These are phyloP conservation scores for Propithecus coquereli DNA, from an alignment of 2,113 vertebrate species.

Conservation along the genomic window DNA sequence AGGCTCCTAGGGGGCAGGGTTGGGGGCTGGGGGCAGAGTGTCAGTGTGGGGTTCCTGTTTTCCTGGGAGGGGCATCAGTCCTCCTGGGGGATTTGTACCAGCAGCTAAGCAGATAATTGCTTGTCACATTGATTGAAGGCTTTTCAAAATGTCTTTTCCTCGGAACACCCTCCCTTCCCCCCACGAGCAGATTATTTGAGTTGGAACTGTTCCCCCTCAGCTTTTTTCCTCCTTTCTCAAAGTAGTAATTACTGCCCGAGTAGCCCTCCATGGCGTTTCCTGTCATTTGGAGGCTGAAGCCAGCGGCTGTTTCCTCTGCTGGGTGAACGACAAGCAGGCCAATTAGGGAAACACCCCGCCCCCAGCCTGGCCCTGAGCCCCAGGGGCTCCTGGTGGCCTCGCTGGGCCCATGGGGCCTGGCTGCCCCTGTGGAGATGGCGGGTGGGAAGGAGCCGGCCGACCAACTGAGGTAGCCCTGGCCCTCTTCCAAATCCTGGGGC, in stretches of 20 bases:
- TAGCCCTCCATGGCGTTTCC: constrained; percentile 83
- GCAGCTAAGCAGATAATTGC: constrained; percentile 85
- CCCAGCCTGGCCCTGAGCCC: constrained; percentile 41
- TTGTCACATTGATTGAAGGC: constrained; percentile 87
- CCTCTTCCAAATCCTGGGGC: constrained; percentile 38
- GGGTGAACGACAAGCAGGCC: constrained; percentile 79
- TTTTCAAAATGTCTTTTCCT: constrained; percentile 85
- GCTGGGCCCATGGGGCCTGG: not conserved
- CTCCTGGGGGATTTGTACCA: constrained; percentile 68
- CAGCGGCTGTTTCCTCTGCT: constrained; percentile 83
- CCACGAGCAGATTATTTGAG: constrained; percentile 80
- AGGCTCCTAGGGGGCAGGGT: rapidly evolving
- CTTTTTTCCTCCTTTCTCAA: constrained; percentile 78
- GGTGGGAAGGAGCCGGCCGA: not conserved
- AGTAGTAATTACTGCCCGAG: constrained; percentile 88
- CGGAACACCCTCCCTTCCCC: constrained; percentile 78
- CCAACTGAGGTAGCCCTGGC: not conserved
- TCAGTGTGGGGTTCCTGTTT: constrained; percentile 36
- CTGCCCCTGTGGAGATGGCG: not conserved
- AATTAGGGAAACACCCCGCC: constrained; percentile 71
- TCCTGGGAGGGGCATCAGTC: constrained; percentile 57
- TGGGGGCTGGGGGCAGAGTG: not conserved
- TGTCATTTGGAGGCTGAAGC: constrained; percentile 83
- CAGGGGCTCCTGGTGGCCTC: constrained; percentile 38
- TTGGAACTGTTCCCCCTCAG: constrained; percentile 81